Base-by-base conservation (phyloP, 1,140 invertebrate genomes). In the Telenomus remus region DNA sequence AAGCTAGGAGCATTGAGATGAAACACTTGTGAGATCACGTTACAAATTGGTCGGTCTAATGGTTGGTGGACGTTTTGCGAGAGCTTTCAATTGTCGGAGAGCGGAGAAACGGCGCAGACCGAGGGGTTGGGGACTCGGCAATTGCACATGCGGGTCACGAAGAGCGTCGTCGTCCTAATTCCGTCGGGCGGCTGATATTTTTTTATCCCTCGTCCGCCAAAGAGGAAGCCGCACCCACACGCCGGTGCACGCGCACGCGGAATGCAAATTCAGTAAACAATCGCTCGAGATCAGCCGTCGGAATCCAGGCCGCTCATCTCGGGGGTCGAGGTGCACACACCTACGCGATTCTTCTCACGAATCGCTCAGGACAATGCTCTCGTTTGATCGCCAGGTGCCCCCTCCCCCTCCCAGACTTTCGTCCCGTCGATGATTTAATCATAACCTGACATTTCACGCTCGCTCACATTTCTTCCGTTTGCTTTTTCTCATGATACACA, bases 91-190 rank as follows among this genome's bases (percentile, higher is more conserved):
- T 27, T 27, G 19, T 27, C 19, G 19, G 19, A 27, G 19, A 27
- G 19, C 19, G 19, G 1, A 27, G 19, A 27, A 27, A 27, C 19
- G 19, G 19, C 6, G 6, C 19, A 43, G 16, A 50, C 19, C 7
- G 50, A 46, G 37, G 47, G 12, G 51, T 43, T 57, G 7, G 46
- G 27, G 39, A 53, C 0, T 10, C 14, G 33, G 34, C 55, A 44
- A 60, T 70, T 55, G 50, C 50, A 61, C 15, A 61, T 70, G 66
- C 66, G 57, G 57, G 66, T 70, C 66, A 70, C 66, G 66, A 56
- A 61, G 48, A 46, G 27, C 51, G 50, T 15, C 37, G 57, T 43
- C 51, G 66, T 70, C 66, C 66, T 35, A 61, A 70, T 70, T 70
- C 61, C 39, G 34, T 44, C 10, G 11, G 27, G 49, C 55, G 35